Conservation (phyloP, 2,888 invertebrate genomes). For the Mesoligia furuncula region DNA sequence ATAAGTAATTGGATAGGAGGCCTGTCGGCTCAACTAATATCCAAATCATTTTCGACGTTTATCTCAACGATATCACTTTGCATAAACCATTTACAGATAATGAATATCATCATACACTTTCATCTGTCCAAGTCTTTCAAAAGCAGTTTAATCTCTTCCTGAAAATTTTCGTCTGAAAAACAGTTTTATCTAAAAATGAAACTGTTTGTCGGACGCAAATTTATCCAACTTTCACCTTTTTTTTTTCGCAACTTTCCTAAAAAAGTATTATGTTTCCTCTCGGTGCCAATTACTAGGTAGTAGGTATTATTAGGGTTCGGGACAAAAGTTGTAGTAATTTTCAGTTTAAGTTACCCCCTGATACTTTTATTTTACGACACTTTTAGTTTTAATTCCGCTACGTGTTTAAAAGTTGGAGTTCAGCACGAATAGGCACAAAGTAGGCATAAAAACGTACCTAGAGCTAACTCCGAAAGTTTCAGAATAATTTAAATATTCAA, state of each 20-base stretch:
- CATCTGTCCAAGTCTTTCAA: conserved; percentile 10
- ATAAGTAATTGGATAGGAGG: too few species aligned
- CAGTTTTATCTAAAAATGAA: conserved; percentile 47
- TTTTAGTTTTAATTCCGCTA: conserved; percentile 3
- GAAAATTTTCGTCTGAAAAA: conserved; percentile 32
- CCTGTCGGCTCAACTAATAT: neutral
- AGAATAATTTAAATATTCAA: conserved; percentile 12
- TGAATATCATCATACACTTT: neutral
- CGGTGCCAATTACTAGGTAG: conserved; percentile 18
- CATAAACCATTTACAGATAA: conserved; percentile 11
- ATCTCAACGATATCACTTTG: neutral
- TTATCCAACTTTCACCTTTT: too few species aligned
- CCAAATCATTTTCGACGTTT: neutral
- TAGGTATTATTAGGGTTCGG: neutral
- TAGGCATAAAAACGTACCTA: too few species aligned
- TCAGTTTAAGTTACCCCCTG: neutral
- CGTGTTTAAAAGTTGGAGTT: neutral
- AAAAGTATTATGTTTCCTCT: conserved; percentile 19
- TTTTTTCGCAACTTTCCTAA: neutral
- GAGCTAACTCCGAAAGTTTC: neutral
- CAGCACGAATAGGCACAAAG: neutral
- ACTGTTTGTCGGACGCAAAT: too few species aligned
- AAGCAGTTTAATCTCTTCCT: conserved; percentile 21
- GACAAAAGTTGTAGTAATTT: conserved; percentile 11
- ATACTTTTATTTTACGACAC: conserved; percentile 13